Evolutionary conservation across 2,888 invertebrate genomes (phyloP).

Genomic region (Pantelozetes paolii): DNA sequence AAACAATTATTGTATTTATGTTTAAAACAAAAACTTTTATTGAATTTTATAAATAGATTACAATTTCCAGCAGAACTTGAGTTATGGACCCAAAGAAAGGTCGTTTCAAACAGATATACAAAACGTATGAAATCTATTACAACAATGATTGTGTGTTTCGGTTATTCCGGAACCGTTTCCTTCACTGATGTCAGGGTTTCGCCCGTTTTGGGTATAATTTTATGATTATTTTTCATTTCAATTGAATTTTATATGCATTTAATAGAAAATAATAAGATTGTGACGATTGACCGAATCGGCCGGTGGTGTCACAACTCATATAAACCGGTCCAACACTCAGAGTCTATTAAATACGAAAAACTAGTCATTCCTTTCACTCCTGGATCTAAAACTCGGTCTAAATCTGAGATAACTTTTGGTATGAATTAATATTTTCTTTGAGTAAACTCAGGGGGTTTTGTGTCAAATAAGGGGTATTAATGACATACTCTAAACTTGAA

Average conservation of each 20-base stretch:
- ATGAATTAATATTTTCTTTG: not conserved
- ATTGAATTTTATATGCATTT: not conserved
- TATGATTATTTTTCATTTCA: not conserved
- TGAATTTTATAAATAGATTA: constrained; percentile 41
- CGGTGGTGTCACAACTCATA: constrained; percentile 13
- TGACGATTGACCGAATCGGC: not conserved
- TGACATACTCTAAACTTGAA: not conserved
- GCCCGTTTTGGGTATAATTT: constrained; percentile 38
- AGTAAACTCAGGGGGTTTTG: not conserved
- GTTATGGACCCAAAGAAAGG: constrained; percentile 43
- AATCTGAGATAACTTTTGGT: constrained; percentile 41
- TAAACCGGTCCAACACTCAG: not conserved
- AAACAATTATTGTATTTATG: too few species aligned
- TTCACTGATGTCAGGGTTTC: constrained; percentile 46
- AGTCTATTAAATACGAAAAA: not conserved
- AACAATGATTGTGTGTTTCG: constrained; percentile 48
- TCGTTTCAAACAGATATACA: constrained; percentile 32
- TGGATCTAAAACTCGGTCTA: not conserved
- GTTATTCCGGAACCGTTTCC: constrained; percentile 47
- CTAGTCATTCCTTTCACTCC: not conserved
- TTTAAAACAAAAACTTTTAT: too few species aligned
- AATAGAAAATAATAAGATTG: not conserved
- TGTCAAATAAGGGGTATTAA: not conserved
- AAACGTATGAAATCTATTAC: constrained; percentile 44
- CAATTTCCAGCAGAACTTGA: constrained; percentile 47